Conservation (phyloP, 2,113 vertebrate genomes). For the Dolichotis patagonum region DNA sequence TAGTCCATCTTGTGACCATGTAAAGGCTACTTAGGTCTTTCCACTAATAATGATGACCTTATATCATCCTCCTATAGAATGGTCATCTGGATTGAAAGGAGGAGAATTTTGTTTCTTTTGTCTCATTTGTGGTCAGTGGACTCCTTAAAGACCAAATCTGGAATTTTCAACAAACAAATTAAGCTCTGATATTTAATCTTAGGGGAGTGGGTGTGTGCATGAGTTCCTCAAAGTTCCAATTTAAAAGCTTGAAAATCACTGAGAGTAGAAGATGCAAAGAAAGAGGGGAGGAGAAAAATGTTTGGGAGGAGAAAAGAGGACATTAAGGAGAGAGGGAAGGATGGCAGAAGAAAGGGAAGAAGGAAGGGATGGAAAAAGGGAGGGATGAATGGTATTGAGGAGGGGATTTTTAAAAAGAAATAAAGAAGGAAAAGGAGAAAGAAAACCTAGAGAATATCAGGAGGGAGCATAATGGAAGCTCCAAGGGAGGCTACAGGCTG, state of each 20-base stretch:
- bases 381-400: background rate
- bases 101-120: background rate
- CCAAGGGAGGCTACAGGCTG: background rate
- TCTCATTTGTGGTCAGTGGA: background rate
- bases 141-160: background rate
- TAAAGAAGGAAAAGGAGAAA: fast-evolving
- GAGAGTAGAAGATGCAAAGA: background rate
- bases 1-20: background rate
- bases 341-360: fast-evolving
- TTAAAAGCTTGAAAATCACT: conserved; percentile 35
- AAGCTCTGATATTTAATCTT: conserved; percentile 60
- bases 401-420: background rate
- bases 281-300: background rate
- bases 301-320: background rate
- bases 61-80: background rate
- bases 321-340: fast-evolving
- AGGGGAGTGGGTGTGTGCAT: background rate
- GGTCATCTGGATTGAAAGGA: background rate
- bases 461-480: background rate
- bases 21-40: background rate
- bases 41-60: background rate
- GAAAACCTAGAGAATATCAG: background rate
- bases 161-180: conserved; percentile 49
- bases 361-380: no score
- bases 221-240: conserved; percentile 49